A percentile compares a stretch with the other conserved stretches of the same genome.
phyloP scores from a whole-genome alignment of 2,113 vertebrate species.

The Brachyhypopomus gauderio region DNA sequence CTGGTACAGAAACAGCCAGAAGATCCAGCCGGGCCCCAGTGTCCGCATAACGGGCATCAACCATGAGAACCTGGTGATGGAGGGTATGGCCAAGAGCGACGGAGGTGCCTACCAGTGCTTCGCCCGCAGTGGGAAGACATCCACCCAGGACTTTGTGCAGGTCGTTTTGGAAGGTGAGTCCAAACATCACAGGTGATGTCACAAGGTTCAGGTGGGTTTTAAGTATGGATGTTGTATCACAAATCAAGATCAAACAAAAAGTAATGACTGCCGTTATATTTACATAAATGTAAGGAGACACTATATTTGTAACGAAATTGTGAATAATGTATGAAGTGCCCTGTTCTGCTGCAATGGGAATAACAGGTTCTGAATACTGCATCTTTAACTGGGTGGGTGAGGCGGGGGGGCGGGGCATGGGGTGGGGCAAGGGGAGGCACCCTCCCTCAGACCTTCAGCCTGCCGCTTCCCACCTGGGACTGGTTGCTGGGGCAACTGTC shows the following conservation, averaged over 20 bases:
- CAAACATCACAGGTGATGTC: too few relatives aligned
- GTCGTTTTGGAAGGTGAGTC: constrained; percentile 94
- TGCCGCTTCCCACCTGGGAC: constrained; percentile 74
- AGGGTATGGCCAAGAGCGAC: constrained; percentile 96
- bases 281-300: too few relatives aligned
- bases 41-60: constrained; percentile 88
- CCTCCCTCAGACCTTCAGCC: constrained; percentile 63
- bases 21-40: constrained; percentile 89
- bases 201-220: too few relatives aligned
- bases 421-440: too few relatives aligned
- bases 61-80: constrained; percentile 93
- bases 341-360: too few relatives aligned
- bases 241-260: too few relatives aligned
- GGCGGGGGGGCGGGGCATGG: too few relatives aligned
- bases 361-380: neutral
- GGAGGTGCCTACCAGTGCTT: constrained; percentile 98
- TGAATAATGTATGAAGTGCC: too few relatives aligned
- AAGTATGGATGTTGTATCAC: too few relatives aligned
- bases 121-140: constrained; percentile 91
- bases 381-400: neutral
- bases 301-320: too few relatives aligned
- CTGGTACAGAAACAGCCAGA: constrained; percentile 96
- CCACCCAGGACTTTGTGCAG: constrained; percentile 94
- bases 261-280: too few relatives aligned
- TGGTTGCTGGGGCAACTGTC: constrained; percentile 85